Base-by-base conservation (phyloP, 2,888 invertebrate species). In the Laothoe populi region DNA sequence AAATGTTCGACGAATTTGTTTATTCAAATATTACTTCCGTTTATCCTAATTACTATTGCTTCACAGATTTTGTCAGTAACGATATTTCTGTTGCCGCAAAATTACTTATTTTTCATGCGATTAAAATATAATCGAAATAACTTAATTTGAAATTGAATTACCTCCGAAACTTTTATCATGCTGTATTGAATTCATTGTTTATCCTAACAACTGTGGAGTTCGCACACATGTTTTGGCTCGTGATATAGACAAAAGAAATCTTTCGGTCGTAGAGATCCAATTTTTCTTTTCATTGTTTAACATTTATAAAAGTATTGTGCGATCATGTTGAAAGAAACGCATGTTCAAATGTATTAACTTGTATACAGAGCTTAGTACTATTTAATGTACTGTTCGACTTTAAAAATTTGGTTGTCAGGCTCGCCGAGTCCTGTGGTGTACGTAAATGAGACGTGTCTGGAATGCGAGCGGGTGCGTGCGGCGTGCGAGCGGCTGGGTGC, bases 391-490 rank as follows among this genome's bases (percentile, higher is more conserved):
- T 7, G 21, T 21, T 13, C 10, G 11, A 21, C 21, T n/a, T 21
- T 38, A 57, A 58, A 16, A 31, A 40, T 57, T 63, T 70, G 38
- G 75, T 76, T 68, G 66, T 59, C 84, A 91, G 92, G 89, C 79
- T 86, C 92, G 72, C 78, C 88, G 74, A 81, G 86, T 73, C 81
- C 87, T 67, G 77, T 89, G 77, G 89, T 92, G 75, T 92, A 88
- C 78, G 88, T 90, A 82, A 90, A 82, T 82, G 90, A 87, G 75
- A 78, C 85, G 75, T 92, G 92, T 74, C 75, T 89, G 80, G 92
- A 92, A 81, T 93, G 92, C 81, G 90, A 90, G 79, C 83, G 92
- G 71, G 87, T 92, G 74, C 90, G 92, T 64, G 90, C 87, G 67
- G 93, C 93, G 65, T 89, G 90, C 83, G 90, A 88, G 82, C 88